Percentiles rank a stretch among this genome's conserved stretches.
phyloP scores from a whole-genome alignment of 2,113 vertebrate genomes.

The Rallus limicola region DNA sequence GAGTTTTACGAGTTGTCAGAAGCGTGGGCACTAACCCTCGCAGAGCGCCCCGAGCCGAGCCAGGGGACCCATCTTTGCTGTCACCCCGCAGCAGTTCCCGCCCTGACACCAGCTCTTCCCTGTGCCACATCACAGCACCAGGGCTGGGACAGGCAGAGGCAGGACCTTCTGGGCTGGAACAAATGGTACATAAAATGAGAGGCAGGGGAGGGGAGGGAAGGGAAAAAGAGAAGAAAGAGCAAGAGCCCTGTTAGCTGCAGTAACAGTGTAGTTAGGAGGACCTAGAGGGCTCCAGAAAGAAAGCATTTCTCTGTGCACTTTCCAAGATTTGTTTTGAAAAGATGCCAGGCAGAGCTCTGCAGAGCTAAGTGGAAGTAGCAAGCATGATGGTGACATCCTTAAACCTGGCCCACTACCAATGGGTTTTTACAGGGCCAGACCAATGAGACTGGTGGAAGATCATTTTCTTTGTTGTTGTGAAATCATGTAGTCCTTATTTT shows the following conservation, averaged over 20 bases:
- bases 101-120: not conserved
- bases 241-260: slow-evolving; percentile 9
- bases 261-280: slow-evolving; percentile 24
- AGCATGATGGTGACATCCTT: slow-evolving; percentile 67
- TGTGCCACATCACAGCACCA: accelerated
- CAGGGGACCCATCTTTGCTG: not conserved
- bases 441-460: not conserved
- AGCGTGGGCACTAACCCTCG: accelerated
- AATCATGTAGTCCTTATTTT: slow-evolving; percentile 35
- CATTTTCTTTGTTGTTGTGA: slow-evolving; percentile 16
- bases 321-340: slow-evolving; percentile 80
- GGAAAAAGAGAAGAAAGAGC: not conserved
- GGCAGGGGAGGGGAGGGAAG: accelerated
- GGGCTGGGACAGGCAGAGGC: not conserved
- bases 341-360: slow-evolving; percentile 74
- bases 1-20: not conserved
- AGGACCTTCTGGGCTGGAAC: not conserved
- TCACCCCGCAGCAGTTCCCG: accelerated
- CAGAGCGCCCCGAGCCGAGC: not conserved
- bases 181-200: not conserved
- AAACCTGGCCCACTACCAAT: slow-evolving; percentile 43
- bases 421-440: slow-evolving; percentile 18
- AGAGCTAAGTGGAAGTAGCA: slow-evolving; percentile 73
- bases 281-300: slow-evolving; percentile 63
- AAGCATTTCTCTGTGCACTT: slow-evolving; percentile 67